phyloP scores from a whole-genome alignment of 2,888 invertebrate genomes.

The Parnassius smintheus region DNA sequence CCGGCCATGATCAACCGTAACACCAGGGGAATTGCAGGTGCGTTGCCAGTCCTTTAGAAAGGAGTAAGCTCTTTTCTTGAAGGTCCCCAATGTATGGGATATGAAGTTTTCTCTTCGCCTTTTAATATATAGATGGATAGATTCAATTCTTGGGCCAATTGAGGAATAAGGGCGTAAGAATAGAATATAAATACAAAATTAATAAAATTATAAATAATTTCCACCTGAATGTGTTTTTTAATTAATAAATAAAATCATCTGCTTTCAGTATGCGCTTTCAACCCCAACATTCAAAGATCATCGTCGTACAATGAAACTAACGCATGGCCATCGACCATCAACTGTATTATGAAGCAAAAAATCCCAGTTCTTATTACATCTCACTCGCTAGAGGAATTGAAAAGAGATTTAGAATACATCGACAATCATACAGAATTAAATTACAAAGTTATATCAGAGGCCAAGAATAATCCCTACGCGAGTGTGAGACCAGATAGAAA shows the following conservation, averaged over 20 bases:
- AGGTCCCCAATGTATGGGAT: no score
- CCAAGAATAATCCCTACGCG: constrained; percentile 83
- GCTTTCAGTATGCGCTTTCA: constrained; percentile 85
- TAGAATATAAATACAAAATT: no score
- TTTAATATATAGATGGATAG: no score
- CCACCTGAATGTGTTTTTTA: no score
- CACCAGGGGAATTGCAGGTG: no score
- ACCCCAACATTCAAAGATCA: constrained; percentile 85
- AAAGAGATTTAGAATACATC: constrained; percentile 82
- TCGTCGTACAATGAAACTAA: constrained; percentile 83
- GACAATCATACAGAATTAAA: constrained; percentile 66
- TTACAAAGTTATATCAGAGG: constrained; percentile 75
- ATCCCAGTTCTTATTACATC: constrained; percentile 84
- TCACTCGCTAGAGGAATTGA: constrained; percentile 84
- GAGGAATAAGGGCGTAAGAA: no score
- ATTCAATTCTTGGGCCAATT: no score
- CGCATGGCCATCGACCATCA: constrained; percentile 85
- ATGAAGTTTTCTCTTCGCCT: no score
- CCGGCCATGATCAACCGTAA: no score
- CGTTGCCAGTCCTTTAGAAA: no score
- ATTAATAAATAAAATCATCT: constrained; percentile 6
- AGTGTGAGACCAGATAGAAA: constrained; percentile 87
- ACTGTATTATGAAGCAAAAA: constrained; percentile 75
- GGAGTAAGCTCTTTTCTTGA: no score
- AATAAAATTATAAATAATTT: no score